A percentile compares a stretch with the other conserved stretches of the same genome.
Evolutionary conservation across 2,888 invertebrate species (phyloP).

Genomic region (Conops quadrifasciatus): DNA sequence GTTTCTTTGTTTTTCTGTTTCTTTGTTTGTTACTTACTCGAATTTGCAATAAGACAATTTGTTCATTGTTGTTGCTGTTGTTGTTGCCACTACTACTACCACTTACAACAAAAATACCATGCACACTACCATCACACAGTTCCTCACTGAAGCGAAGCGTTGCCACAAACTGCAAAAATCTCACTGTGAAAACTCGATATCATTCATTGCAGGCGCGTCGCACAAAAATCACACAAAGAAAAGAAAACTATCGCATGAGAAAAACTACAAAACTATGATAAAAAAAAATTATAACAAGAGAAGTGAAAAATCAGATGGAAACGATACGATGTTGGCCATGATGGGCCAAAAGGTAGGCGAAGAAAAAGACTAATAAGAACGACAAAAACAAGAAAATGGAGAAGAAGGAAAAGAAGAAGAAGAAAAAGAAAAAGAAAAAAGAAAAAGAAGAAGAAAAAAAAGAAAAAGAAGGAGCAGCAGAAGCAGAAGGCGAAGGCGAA

Average conservation of each 20-base stretch:
- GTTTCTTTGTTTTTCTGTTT: no score
- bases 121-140: constrained; percentile 42
- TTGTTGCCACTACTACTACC: constrained; percentile 25
- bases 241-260: no score
- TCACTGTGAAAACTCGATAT: constrained; percentile 44
- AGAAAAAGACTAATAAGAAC: background rate
- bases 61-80: background rate
- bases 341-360: background rate
- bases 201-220: constrained; percentile 43
- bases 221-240: constrained; percentile 18
- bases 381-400: constrained; percentile 3
- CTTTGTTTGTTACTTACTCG: no score
- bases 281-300: background rate
- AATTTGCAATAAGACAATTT: no score
- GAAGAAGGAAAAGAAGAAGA: constrained; percentile 16
- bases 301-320: background rate
- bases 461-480: background rate
- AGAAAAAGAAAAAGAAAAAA: constrained; percentile 19
- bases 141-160: constrained; percentile 62
- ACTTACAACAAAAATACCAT: constrained; percentile 41
- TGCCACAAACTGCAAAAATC: constrained; percentile 49
- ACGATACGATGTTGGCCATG: background rate
- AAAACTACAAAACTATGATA: background rate
- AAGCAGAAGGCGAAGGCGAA: background rate
- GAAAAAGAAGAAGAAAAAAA: constrained; percentile 38